A percentile compares a stretch with the other conserved stretches of the same genome.
Evolutionary conservation across 1,140 invertebrate genomes (phyloP).

Genomic region (Polypedilum pembai): DNA sequence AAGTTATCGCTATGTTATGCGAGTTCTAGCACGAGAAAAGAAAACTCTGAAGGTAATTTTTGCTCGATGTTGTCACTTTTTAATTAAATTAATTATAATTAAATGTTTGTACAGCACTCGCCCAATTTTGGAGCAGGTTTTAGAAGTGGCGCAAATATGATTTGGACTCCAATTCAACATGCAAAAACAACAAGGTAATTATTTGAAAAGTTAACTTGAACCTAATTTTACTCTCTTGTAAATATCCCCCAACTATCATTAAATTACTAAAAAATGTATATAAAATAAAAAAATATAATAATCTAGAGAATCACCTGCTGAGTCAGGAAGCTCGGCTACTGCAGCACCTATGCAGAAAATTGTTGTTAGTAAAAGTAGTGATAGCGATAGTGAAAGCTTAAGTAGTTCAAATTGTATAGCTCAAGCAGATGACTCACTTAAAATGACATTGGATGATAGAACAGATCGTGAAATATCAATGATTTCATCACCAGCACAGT

Average conservation of each 20-base stretch:
- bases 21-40: conserved; percentile 68
- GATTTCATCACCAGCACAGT: background rate
- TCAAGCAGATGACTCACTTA: conserved; percentile 6
- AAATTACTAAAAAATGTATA: background rate
- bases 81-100: background rate
- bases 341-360: background rate
- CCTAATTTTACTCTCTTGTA: background rate
- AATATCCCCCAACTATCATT: background rate
- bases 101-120: conserved; percentile 17
- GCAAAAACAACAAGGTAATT: background rate
- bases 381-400: background rate
- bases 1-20: conserved; percentile 88
- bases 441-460: background rate
- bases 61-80: too few relatives aligned
- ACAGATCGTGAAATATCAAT: conserved; percentile 10
- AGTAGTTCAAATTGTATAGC: conserved; percentile 16
- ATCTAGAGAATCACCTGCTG: conserved; percentile 8
- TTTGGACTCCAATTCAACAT: conserved; percentile 29
- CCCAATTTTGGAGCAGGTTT: conserved; percentile 29
- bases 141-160: conserved; percentile 25
- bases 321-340: background rate
- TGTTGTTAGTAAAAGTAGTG: conserved; percentile 4
- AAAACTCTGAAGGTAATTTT: conserved; percentile 69
- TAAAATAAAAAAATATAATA: background rate
- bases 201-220: background rate